Evolutionary conservation across 2,888 invertebrate genomes (phyloP).

Genomic region (Notocelia uddmanniana): DNA sequence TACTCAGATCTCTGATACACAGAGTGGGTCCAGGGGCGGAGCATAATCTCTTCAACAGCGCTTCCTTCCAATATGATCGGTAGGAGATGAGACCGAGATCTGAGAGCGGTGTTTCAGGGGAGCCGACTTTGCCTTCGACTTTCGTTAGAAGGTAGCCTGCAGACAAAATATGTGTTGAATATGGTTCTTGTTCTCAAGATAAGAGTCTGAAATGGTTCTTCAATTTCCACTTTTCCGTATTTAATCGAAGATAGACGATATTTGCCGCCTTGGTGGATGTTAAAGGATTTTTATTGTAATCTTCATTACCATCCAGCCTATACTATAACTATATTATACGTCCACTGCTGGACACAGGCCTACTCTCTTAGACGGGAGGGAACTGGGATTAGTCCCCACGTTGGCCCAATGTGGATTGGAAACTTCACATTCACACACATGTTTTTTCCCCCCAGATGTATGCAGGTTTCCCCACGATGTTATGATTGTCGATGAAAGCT

Average conservation of each 20-base stretch:
- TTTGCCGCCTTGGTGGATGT: not conserved
- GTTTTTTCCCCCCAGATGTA: too few species aligned
- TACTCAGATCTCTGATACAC: slow-evolving; percentile 94
- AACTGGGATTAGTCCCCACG: too few species aligned
- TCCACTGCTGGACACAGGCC: too few species aligned
- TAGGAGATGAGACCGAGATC: slow-evolving; percentile 99
- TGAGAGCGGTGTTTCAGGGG: slow-evolving; percentile 99
- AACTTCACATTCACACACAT: too few species aligned
- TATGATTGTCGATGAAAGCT: too few species aligned
- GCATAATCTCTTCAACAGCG: slow-evolving; percentile 95
- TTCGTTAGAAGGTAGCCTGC: slow-evolving; percentile 98
- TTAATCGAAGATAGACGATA: not conserved
- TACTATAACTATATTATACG: too few species aligned
- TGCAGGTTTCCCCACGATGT: too few species aligned
- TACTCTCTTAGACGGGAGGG: too few species aligned
- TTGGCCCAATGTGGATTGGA: too few species aligned
- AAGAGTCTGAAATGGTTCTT: not conserved
- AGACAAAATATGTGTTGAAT: slow-evolving; percentile 15
- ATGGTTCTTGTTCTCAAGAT: not conserved
- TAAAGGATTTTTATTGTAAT: not conserved
- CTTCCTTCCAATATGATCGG: slow-evolving; percentile 99
- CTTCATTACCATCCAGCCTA: too few species aligned
- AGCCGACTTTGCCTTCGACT: slow-evolving; percentile 99
- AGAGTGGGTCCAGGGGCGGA: slow-evolving; percentile 95
- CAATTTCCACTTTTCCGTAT: not conserved